Evolutionary conservation across 1,140 invertebrate genomes (phyloP).

Genomic region (Tenebrio molitor): DNA sequence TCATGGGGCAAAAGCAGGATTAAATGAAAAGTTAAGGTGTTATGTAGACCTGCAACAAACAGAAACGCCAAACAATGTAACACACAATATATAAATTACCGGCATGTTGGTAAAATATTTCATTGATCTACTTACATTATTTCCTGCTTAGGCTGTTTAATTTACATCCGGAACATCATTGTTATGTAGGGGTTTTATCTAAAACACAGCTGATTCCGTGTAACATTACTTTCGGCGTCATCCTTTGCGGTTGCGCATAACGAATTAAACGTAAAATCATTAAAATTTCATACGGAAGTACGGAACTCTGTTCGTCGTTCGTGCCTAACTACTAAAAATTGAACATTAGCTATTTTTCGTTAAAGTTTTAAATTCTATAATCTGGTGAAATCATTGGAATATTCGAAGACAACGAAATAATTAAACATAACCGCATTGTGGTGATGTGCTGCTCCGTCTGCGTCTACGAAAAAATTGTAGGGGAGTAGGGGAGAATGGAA

Average conservation of each 20-base stretch:
- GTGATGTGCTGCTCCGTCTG: too few species aligned
- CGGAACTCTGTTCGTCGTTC: background rate
- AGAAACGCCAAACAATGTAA: background rate
- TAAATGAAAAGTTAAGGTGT: too few species aligned
- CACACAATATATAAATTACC: constrained; percentile 1
- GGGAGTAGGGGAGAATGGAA: too few species aligned
- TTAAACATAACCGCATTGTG: too few species aligned
- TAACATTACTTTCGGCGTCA: constrained; percentile 20
- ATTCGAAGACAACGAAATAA: too few species aligned
- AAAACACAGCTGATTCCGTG: constrained; percentile 49
- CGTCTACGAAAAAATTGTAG: too few species aligned
- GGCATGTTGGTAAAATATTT: constrained; percentile 2
- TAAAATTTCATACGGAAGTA: constrained; percentile 49
- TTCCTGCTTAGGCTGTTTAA: constrained; percentile 41
- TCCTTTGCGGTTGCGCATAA: constrained; percentile 40
- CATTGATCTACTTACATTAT: constrained; percentile 39
- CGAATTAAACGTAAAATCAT: constrained; percentile 44
- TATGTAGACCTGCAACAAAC: constrained; percentile 2
- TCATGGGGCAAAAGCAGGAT: constrained; percentile 60
- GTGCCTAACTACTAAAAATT: too few species aligned
- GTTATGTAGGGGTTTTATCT: constrained; percentile 28
- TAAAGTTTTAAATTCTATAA: too few species aligned
- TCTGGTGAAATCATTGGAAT: too few species aligned
- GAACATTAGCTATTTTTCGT: too few species aligned
- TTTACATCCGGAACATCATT: constrained; percentile 42